phyloP scores from a whole-genome alignment of 1,140 invertebrate species.

The Papilio polyxenes region DNA sequence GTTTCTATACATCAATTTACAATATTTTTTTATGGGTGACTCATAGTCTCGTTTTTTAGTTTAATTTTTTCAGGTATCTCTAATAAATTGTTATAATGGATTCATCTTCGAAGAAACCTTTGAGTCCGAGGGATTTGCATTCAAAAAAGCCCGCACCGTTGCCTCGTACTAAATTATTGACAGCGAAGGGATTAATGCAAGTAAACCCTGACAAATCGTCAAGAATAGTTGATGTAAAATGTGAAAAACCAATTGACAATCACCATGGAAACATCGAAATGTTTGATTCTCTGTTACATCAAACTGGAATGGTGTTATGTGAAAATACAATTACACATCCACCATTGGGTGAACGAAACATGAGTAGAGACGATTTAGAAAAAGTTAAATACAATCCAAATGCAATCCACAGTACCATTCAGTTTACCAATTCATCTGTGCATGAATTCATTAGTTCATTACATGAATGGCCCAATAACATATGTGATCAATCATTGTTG shows the following conservation, averaged over 20 bases:
- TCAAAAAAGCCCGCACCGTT: conserved; percentile 61
- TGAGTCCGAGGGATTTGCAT: conserved; percentile 61
- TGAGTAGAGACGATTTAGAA: too few relatives aligned
- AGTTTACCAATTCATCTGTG: too few relatives aligned
- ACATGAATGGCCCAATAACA: too few relatives aligned
- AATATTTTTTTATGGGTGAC: neutral
- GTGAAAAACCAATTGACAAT: conserved; percentile 66
- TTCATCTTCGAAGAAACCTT: conserved; percentile 61
- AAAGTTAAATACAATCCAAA: too few relatives aligned
- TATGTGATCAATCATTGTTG: too few relatives aligned
- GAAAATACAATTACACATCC: too few relatives aligned
- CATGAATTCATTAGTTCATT: too few relatives aligned
- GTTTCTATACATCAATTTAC: neutral
- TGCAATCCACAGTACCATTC: too few relatives aligned
- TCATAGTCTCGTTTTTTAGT: neutral
- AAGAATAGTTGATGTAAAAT: conserved; percentile 67
- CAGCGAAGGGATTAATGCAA: conserved; percentile 49
- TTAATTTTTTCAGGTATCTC: neutral
- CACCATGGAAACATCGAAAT: conserved; percentile 57
- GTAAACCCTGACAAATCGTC: conserved; percentile 58
- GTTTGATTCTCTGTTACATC: conserved; percentile 41
- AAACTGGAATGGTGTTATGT: too few relatives aligned
- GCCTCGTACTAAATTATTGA: conserved; percentile 63
- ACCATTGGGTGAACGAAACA: too few relatives aligned
- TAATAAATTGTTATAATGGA: conserved; percentile 57